These are phyloP conservation scores for Spatula versicolor DNA, from an alignment of 2,797 vertebrate genomes.

Conservation along the genomic window DNA sequence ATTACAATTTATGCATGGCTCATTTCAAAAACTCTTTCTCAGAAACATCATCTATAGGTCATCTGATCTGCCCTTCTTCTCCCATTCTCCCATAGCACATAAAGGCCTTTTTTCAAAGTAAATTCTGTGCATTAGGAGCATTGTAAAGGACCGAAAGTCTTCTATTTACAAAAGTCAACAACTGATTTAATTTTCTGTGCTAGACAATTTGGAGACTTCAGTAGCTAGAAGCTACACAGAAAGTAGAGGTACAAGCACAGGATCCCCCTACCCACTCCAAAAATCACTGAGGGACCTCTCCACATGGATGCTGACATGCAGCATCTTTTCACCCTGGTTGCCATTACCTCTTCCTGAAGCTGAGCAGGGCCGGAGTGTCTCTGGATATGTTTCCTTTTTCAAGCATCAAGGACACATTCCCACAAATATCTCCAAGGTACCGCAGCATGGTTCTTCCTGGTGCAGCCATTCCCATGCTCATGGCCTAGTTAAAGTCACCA, in stretches of 20 bases:
- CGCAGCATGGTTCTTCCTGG: not conserved
- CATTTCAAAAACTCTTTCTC: not conserved
- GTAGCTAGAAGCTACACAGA: not conserved
- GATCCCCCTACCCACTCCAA: not conserved
- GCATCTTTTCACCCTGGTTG: not conserved
- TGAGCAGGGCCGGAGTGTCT: not conserved
- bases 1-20: not conserved
- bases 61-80: not conserved
- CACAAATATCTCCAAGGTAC: not conserved
- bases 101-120: not conserved
- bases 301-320: not conserved
- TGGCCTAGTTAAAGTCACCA: not conserved
- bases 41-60: not conserved
- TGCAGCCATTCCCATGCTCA: not conserved
- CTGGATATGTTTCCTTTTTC: not conserved
- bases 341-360: not conserved
- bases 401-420: not conserved
- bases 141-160: not conserved
- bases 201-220: not conserved
- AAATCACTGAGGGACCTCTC: not conserved
- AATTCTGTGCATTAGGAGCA: not conserved
- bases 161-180: not conserved
- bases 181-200: not conserved
- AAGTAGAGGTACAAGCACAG: not conserved
- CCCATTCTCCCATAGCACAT: not conserved